Percentiles rank a stretch among this genome's conserved stretches.
phyloP scores from a whole-genome alignment of 2,888 invertebrate species.

The Ormyrus pomaceus region DNA sequence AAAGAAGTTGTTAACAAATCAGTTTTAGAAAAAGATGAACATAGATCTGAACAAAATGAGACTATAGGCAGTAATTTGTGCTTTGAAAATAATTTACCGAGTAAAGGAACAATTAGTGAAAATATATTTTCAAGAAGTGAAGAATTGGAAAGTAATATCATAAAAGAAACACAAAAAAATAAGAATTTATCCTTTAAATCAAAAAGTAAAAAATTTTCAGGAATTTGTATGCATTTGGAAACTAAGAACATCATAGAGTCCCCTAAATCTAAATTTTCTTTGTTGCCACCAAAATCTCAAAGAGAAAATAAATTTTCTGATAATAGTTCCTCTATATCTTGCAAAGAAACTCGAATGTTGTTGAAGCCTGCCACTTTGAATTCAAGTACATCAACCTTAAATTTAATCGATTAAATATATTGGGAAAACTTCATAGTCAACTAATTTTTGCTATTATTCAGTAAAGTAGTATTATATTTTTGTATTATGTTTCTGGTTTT shows the following conservation, averaged over 20 bases:
- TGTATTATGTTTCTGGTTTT: not conserved
- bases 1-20: not conserved
- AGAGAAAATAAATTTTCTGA: no score
- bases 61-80: conserved; percentile 60
- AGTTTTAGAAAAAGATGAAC: no score
- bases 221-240: not conserved
- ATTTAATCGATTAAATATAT: conserved; percentile 51
- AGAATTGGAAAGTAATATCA: conserved; percentile 7
- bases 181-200: not conserved
- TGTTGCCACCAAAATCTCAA: conserved; percentile 25
- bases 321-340: conserved; percentile 54
- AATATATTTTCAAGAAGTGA: conserved; percentile 43
- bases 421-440: no score
- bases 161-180: conserved; percentile 36
- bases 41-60: conserved; percentile 53
- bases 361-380: conserved; percentile 66
- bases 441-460: no score
- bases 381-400: conserved; percentile 66
- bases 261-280: not conserved
- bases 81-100: conserved; percentile 59
- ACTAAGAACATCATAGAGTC: conserved; percentile 1
- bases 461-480: not conserved
- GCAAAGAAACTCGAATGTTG: conserved; percentile 64
- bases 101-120: conserved; percentile 61
- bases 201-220: not conserved